phyloP scores from a whole-genome alignment of 2,797 vertebrate genomes.

The Martes flavigula region DNA sequence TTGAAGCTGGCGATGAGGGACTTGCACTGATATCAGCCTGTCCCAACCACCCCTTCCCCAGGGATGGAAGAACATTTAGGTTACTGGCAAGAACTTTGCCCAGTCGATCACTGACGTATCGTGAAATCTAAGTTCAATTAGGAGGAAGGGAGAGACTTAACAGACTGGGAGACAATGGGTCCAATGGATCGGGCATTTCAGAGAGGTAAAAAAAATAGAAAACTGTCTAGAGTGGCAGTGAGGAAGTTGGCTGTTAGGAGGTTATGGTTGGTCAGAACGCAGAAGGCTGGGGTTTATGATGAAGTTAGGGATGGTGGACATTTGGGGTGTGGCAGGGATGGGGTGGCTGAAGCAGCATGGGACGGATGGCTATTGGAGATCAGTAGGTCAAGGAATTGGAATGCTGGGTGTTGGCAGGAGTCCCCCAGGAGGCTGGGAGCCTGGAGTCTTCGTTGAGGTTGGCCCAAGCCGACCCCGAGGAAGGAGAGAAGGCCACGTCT shows the following conservation, averaged over 20 bases:
- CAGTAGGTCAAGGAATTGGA: neutral
- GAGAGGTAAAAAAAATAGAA: neutral
- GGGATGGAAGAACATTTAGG: neutral
- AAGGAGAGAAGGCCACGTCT: neutral
- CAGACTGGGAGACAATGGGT: neutral
- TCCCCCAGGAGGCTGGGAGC: neutral
- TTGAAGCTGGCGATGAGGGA: neutral
- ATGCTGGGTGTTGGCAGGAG: neutral
- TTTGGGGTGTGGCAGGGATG: neutral
- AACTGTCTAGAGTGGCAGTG: neutral
- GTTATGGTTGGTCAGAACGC: neutral
- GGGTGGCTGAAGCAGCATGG: neutral
- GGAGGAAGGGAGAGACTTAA: neutral
- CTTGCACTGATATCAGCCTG: neutral
- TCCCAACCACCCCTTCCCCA: neutral
- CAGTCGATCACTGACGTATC: neutral
- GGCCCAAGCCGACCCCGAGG: neutral
- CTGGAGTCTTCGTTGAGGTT: neutral
- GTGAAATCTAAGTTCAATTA: neutral
- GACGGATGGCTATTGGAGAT: neutral
- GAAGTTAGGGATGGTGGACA: neutral
- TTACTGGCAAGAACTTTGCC: neutral
- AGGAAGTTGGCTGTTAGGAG: neutral
- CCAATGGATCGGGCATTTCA: neutral
- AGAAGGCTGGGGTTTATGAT: neutral